These are phyloP conservation scores for Saccopteryx bilineata DNA, from an alignment of 2,113 vertebrate species.

Conservation along the genomic window DNA sequence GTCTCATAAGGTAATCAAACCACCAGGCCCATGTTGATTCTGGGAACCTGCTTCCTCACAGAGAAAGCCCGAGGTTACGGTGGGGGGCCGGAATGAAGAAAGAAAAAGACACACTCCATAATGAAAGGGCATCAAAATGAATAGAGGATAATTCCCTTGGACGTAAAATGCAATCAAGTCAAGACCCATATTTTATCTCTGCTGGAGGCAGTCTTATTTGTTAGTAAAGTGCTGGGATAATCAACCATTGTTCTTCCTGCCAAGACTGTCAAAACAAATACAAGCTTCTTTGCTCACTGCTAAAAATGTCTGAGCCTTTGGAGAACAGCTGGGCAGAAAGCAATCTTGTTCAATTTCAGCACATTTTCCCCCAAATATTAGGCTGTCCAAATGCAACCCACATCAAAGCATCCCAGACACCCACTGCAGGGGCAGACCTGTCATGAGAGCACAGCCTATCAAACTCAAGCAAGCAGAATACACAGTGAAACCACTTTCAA, in stretches of 20 bases:
- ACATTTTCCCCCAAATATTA: conserved; percentile 66
- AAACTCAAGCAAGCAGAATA: conserved; percentile 55
- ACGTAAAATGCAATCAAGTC: conserved; percentile 80
- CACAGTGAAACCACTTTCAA: conserved; percentile 63
- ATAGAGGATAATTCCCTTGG: conserved; percentile 82
- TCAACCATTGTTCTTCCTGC: conserved; percentile 81
- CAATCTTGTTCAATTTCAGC: conserved; percentile 78
- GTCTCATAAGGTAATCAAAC: conserved; percentile 62
- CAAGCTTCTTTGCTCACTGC: conserved; percentile 68
- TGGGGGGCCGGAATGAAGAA: conserved; percentile 51
- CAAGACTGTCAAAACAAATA: conserved; percentile 81
- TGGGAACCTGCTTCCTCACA: background rate
- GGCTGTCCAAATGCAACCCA: conserved; percentile 73
- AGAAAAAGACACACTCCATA: conserved; percentile 59
- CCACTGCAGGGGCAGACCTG: conserved; percentile 63
- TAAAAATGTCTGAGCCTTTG: conserved; percentile 77
- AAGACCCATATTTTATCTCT: conserved; percentile 81
- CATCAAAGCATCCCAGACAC: conserved; percentile 70
- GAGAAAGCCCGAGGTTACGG: conserved; percentile 11
- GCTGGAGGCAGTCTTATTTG: conserved; percentile 79
- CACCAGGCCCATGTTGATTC: background rate
- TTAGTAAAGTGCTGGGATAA: conserved; percentile 81
- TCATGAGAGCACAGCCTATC: conserved; percentile 68
- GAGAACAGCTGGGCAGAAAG: conserved; percentile 76
- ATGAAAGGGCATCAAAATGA: conserved; percentile 70